Evolutionary conservation across 1,140 invertebrate species (phyloP).

Genomic region (Bombus haemorrhoidalis): DNA sequence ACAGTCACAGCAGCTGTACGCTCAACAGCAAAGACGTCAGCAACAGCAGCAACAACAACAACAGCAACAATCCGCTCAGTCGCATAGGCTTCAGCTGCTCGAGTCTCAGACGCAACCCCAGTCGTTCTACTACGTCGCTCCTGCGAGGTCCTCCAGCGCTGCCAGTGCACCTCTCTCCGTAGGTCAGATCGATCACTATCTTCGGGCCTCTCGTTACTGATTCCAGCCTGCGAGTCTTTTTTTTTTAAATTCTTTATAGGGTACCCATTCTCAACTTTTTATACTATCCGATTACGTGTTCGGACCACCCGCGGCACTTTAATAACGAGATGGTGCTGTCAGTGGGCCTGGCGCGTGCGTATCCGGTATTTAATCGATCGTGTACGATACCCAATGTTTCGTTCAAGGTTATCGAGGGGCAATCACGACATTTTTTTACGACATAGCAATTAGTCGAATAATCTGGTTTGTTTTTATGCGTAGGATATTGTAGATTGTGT

Average conservation of each 20-base stretch:
- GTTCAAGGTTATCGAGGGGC: background rate
- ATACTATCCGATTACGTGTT: background rate
- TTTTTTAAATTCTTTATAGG: slow-evolving; percentile 17
- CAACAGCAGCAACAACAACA: slow-evolving; percentile 86
- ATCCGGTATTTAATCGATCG: background rate
- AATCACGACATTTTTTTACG: background rate
- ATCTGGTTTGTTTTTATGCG: background rate
- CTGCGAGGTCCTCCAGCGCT: slow-evolving; percentile 55
- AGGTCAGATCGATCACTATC: slow-evolving; percentile 91
- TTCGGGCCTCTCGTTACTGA: slow-evolving; percentile 82
- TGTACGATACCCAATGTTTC: background rate
- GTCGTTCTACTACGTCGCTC: slow-evolving; percentile 86
- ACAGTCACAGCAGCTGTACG: slow-evolving; percentile 89
- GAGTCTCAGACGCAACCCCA: slow-evolving; percentile 80
- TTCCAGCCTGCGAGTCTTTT: slow-evolving; percentile 3
- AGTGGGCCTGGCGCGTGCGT: background rate
- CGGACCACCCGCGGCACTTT: slow-evolving; percentile 1
- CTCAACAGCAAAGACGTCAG: slow-evolving; percentile 86
- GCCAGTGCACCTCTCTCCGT: slow-evolving; percentile 78
- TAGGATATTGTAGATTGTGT: background rate
- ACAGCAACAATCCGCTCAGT: slow-evolving; percentile 81
- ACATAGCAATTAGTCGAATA: background rate
- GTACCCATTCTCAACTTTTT: background rate
- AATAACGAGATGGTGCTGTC: slow-evolving; percentile 24
- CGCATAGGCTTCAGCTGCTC: slow-evolving; percentile 79